phyloP scores from a whole-genome alignment of 2,888 invertebrate genomes.

The Chloromyia formosa region DNA sequence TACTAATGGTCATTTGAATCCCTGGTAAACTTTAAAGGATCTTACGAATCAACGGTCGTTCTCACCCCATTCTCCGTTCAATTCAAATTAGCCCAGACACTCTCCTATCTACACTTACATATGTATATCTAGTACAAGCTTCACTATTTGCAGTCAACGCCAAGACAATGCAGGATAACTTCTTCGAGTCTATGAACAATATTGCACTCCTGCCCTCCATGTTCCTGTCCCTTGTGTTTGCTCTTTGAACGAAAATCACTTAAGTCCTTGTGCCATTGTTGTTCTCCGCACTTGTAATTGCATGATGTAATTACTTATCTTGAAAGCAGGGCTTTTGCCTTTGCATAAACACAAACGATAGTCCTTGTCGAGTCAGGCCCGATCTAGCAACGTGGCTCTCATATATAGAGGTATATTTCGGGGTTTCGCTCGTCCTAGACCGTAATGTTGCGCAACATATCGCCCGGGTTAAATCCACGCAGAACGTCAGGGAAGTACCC shows the following conservation, averaged over 20 bases:
- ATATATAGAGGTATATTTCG: slow-evolving; percentile 18
- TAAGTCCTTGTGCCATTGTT: slow-evolving; percentile 38
- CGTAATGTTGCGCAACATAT: background rate
- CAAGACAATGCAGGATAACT: slow-evolving; percentile 23
- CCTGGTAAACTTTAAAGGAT: too few relatives aligned
- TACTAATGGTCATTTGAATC: too few relatives aligned
- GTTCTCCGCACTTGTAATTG: slow-evolving; percentile 44
- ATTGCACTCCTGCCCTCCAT: slow-evolving; percentile 3
- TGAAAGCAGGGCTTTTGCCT: slow-evolving; percentile 28
- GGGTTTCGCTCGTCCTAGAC: background rate
- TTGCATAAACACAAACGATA: slow-evolving; percentile 32
- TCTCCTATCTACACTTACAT: background rate
- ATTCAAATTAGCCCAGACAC: background rate
- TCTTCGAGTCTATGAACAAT: slow-evolving; percentile 9
- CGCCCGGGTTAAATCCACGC: background rate
- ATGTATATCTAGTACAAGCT: too few relatives aligned
- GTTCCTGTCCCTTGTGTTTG: slow-evolving; percentile 11
- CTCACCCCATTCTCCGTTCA: background rate
- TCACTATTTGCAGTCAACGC: background rate
- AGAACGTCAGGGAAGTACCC: background rate
- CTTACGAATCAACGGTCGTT: too few relatives aligned
- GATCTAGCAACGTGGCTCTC: background rate
- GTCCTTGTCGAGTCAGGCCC: background rate
- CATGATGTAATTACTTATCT: slow-evolving; percentile 43
- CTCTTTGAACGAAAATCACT: slow-evolving; percentile 26